Evolutionary conservation across 2,113 vertebrate genomes (phyloP), one percentile per base, ranked within the genome.

Genomic region (Phoxinus phoxinus): DNA sequence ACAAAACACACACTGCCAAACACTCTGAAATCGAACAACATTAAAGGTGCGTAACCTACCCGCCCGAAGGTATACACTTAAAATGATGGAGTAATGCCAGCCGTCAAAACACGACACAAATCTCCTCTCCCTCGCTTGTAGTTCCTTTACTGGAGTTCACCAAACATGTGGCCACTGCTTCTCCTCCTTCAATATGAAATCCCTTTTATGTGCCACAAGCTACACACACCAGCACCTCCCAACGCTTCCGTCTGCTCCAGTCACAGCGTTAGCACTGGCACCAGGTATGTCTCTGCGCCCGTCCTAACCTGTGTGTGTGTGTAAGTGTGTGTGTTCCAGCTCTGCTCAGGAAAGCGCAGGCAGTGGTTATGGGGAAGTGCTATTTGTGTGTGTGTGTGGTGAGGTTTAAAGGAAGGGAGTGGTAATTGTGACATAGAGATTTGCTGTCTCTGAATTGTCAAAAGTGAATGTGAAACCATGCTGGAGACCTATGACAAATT

Each of bases 221-320:
- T 76, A 59, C 81, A 85, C 37, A 93, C 86, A 91, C 85, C 83
- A 85, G 88, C 85, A 73, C 88, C 89, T 90, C 85, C 84, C 65
- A 76, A 53, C 3, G 3, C 44, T n/a, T 32, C 30, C 44, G 27
- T 76, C 48, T 76, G 74, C 74, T 53, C 48, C 15, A 76, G 46
- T 30, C 25, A 53, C 48, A 32, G 61, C 89, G 86, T 92, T 93
- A 90, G 89, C 82, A 83, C 93, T 93, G 93, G 92, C 91, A 90
- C 86, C 75, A 83, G 83, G 53, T 78, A 89, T 87, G 92, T 93
- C 89, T 94, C 91, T 74, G 74, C 84, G 84, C 41, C 63, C 71
- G 83, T 67, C 56, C 83, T 81, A 48, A n/a, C 30, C 8, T 15
- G 53, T 15, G 23, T 77, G 82, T 87, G 78, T 82, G 35, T 37